A percentile compares a stretch with the other conserved stretches of the same genome.
Evolutionary conservation across 2,797 vertebrate genomes (phyloP).

Genomic region (Discoglossus pictus): DNA sequence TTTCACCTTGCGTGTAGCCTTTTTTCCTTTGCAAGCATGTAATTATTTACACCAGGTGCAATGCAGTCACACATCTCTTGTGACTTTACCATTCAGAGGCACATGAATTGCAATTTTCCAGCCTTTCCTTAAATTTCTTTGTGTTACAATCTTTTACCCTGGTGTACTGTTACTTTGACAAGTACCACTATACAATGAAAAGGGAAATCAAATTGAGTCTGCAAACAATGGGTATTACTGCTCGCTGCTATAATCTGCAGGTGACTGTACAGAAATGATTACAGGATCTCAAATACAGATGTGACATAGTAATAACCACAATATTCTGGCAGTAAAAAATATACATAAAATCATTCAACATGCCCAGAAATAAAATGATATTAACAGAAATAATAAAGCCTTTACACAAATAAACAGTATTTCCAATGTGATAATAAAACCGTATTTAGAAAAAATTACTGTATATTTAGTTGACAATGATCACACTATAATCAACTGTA

Average conservation of each 20-base stretch:
- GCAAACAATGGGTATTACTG: conserved; percentile 57
- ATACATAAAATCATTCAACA: conserved; percentile 35
- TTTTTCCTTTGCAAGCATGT: conserved; percentile 41
- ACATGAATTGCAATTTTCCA: conserved; percentile 57
- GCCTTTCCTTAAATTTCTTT: conserved; percentile 57
- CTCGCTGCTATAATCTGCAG: conserved; percentile 52
- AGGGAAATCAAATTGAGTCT: conserved; percentile 66
- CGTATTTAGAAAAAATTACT: conserved; percentile 29
- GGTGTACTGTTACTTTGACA: conserved; percentile 51
- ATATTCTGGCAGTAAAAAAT: conserved; percentile 1
- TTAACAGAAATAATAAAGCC: conserved; percentile 42
- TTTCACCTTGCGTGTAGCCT: conserved; percentile 51
- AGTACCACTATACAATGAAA: conserved; percentile 55
- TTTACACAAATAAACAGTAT: conserved; percentile 32
- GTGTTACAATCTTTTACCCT: conserved; percentile 54
- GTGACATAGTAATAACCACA: background rate
- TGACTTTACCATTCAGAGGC: conserved; percentile 50
- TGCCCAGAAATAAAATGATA: conserved; percentile 37
- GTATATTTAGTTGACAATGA: conserved; percentile 27
- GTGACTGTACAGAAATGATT: conserved; percentile 44
- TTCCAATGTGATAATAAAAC: background rate
- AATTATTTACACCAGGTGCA: conserved; percentile 69
- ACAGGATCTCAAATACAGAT: conserved; percentile 32
- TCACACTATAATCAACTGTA: conserved; percentile 25
- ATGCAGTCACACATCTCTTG: conserved; percentile 49